Conservation (phyloP, 1,140 invertebrate genomes). For the Colletes latitarsis region DNA sequence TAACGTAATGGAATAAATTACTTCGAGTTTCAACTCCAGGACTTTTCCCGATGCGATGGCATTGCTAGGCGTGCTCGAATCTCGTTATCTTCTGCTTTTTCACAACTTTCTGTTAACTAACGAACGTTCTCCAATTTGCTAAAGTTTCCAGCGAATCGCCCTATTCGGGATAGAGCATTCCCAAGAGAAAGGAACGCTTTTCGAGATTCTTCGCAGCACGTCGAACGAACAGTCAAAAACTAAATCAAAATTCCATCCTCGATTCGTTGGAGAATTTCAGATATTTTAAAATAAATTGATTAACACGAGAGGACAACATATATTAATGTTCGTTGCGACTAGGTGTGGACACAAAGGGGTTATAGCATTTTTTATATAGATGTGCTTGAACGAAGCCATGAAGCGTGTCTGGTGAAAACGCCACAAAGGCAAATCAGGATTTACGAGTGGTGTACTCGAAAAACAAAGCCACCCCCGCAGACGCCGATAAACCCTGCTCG, state of each 20-base stretch:
- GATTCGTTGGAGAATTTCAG: background rate
- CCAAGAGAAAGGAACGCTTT: background rate
- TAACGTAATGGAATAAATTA: slow-evolving; percentile 46
- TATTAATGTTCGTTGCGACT: too few species aligned
- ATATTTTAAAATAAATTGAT: too few species aligned
- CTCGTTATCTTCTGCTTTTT: slow-evolving; percentile 35
- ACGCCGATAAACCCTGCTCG: background rate
- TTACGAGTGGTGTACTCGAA: background rate
- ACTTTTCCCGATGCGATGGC: background rate
- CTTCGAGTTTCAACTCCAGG: background rate
- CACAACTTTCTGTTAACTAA: slow-evolving; percentile 8
- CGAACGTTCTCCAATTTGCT: background rate
- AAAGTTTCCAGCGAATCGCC: background rate
- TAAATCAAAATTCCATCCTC: slow-evolving; percentile 4
- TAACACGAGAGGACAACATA: too few species aligned
- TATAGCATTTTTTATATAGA: background rate
- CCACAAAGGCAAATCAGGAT: slow-evolving; percentile 9
- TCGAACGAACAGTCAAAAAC: background rate
- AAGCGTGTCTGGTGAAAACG: background rate
- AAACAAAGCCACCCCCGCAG: slow-evolving; percentile 4
- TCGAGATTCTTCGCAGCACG: background rate
- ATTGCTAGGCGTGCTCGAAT: background rate
- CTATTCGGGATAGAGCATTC: background rate
- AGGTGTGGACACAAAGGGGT: too few species aligned
- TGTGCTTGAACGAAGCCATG: background rate